These are phyloP conservation scores for Macrophya annulata DNA, from an alignment of 2,888 invertebrate genomes.

Conservation along the genomic window DNA sequence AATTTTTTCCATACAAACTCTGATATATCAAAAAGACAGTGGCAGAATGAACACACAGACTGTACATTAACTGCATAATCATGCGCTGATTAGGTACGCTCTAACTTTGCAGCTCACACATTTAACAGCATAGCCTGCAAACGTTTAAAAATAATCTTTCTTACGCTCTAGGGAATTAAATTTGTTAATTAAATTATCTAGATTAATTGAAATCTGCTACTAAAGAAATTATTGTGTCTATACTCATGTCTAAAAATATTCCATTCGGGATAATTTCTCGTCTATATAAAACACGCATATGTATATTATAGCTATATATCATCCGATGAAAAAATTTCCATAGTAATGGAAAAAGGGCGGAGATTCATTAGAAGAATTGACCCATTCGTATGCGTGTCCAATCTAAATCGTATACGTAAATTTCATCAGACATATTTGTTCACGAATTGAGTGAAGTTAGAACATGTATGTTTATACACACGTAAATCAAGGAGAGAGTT, in stretches of 20 bases:
- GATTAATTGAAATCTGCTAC: not conserved
- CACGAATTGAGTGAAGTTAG: slow-evolving; percentile 13
- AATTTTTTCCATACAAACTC: not conserved
- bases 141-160: slow-evolving; percentile 2
- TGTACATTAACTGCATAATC: not conserved
- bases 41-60: not conserved
- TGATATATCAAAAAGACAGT: not conserved
- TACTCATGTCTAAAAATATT: too few relatives aligned
- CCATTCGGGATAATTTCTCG: too few relatives aligned
- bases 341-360: slow-evolving; percentile 16
- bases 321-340: not conserved
- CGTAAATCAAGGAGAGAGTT: not conserved
- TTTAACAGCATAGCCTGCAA: not conserved
- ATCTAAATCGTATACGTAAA: not conserved
- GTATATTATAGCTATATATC: not conserved
- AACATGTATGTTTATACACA: not conserved
- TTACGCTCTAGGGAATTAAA: not conserved
- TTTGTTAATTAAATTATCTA: not conserved
- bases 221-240: not conserved
- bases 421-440: not conserved
- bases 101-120: not conserved
- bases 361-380: slow-evolving; percentile 16
- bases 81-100: not conserved
- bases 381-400: not conserved
- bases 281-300: not conserved